Conservation (phyloP, 2,113 vertebrate species). For the Poecile atricapillus region DNA sequence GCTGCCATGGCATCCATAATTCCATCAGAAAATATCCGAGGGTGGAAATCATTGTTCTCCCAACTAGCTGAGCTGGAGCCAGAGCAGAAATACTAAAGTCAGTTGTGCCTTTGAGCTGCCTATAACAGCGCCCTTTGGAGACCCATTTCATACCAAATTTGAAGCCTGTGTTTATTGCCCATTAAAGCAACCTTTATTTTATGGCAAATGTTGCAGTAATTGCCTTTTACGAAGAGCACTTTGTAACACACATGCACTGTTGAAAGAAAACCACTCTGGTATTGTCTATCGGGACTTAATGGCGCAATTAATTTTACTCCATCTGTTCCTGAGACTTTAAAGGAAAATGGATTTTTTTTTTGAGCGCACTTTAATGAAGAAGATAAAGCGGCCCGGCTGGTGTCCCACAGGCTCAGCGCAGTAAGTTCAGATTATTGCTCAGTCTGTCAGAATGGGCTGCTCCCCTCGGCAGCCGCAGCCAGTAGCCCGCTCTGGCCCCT, state of each 20-base stretch:
- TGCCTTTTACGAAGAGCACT: slow-evolving; percentile 91
- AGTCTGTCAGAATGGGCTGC: slow-evolving; percentile 88
- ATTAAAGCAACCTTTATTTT: slow-evolving; percentile 96
- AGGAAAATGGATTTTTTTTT: slow-evolving; percentile 91
- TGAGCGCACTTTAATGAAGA: slow-evolving; percentile 97
- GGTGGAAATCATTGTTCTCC: slow-evolving; percentile 81
- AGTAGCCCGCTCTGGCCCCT: slow-evolving; percentile 82
- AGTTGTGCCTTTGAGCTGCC: slow-evolving; percentile 82
- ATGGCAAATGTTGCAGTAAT: slow-evolving; percentile 93
- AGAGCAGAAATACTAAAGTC: slow-evolving; percentile 76
- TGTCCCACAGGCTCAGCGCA: slow-evolving; percentile 86
- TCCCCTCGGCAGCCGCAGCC: slow-evolving; percentile 76
- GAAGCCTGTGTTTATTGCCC: slow-evolving; percentile 92
- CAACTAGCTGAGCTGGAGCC: slow-evolving; percentile 76
- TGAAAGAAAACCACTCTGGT: slow-evolving; percentile 90
- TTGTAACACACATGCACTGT: slow-evolving; percentile 88
- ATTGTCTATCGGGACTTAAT: slow-evolving; percentile 95
- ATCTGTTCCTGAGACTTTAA: slow-evolving; percentile 97
- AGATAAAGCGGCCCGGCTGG: slow-evolving; percentile 90
- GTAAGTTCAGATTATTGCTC: slow-evolving; percentile 89
- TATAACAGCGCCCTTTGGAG: slow-evolving; percentile 83
- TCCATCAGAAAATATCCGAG: slow-evolving; percentile 75
- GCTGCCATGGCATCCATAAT: slow-evolving; percentile 67
- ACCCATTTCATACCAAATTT: slow-evolving; percentile 88
- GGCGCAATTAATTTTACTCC: slow-evolving; percentile 97